Conservation (phyloP, 2,113 vertebrate genomes). For the Acanthisitta chloris region DNA sequence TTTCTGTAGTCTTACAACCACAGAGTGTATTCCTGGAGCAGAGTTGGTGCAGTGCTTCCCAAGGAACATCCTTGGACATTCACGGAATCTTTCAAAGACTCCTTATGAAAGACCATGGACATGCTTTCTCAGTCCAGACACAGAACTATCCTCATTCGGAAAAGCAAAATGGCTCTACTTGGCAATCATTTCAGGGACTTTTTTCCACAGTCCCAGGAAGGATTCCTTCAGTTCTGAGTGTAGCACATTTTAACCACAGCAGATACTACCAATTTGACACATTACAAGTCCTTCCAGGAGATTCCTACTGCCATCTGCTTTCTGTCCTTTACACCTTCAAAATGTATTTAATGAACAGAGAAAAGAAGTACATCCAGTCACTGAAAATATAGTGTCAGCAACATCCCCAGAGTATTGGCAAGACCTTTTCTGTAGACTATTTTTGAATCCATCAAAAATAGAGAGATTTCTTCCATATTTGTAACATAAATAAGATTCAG, state of each 20-base stretch:
- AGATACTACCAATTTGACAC: background rate
- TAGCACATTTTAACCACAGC: background rate
- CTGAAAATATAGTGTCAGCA: background rate
- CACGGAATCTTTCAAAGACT: background rate
- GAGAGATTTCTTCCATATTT: background rate
- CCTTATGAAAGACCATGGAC: background rate
- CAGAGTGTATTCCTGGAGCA: background rate
- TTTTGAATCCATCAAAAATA: background rate
- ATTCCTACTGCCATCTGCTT: background rate
- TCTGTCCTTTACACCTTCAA: background rate
- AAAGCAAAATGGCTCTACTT: background rate
- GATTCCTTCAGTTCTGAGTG: background rate
- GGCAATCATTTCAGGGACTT: background rate
- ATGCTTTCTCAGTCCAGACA: background rate
- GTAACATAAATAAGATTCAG: background rate
- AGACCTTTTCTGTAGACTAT: background rate
- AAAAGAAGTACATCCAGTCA: background rate
- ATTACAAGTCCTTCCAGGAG: background rate
- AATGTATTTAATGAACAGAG: background rate
- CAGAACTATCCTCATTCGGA: background rate
- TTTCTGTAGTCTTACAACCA: background rate
- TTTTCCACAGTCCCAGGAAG: background rate
- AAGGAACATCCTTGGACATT: accelerated
- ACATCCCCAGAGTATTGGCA: background rate
- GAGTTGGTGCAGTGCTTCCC: background rate